Conservation (phyloP, 2,113 vertebrate species). For the Barbus barbus region DNA sequence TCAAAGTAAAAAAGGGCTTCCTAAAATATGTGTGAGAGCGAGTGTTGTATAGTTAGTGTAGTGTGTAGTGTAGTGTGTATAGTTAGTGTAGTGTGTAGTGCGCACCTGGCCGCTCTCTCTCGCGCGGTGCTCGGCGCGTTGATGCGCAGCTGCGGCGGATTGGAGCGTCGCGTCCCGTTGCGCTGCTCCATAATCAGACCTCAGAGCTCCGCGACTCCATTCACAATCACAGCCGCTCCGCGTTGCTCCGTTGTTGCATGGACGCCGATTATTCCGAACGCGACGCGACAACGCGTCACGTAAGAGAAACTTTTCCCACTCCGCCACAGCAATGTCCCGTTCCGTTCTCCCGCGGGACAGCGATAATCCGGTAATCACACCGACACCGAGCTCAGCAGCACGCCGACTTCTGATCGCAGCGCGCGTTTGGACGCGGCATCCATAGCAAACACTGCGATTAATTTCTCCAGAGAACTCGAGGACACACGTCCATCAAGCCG, state of each 20-base stretch:
- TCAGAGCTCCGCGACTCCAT: neutral
- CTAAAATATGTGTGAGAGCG: too few relatives aligned
- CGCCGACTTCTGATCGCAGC: too few relatives aligned
- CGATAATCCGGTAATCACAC: too few relatives aligned
- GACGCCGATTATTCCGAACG: too few relatives aligned
- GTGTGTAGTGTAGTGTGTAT: too few relatives aligned
- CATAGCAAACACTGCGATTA: neutral
- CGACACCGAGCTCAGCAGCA: neutral
- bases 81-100: neutral
- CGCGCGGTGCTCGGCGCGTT: conserved; percentile 36
- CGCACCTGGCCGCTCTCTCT: conserved; percentile 36
- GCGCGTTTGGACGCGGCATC: neutral
- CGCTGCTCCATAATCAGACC: conserved; percentile 40
- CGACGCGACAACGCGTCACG: neutral
- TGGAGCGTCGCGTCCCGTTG: conserved; percentile 37
- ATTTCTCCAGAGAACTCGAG: conserved; percentile 33
- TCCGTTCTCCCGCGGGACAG: too few relatives aligned
- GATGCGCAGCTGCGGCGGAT: conserved; percentile 20
- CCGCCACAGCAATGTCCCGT: too few relatives aligned
- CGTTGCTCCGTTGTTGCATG: neutral
- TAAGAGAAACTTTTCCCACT: neutral
- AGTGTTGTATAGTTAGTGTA: too few relatives aligned
- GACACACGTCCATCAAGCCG: conserved; percentile 60
- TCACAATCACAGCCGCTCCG: neutral
- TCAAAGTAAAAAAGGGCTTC: too few relatives aligned